phyloP scores from a whole-genome alignment of 2,888 invertebrate genomes.

The Agrilus cyanescens region DNA sequence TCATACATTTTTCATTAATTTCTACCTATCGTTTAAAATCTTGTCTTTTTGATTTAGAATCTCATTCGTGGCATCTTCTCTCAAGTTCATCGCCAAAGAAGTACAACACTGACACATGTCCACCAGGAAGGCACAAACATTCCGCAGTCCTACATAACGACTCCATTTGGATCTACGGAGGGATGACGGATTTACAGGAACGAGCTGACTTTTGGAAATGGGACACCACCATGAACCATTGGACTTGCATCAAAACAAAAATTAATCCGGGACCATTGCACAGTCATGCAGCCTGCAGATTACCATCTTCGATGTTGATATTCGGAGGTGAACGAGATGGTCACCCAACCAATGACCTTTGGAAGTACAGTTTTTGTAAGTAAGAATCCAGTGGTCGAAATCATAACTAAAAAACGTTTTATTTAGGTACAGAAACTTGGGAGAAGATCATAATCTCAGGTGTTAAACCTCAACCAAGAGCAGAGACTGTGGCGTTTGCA shows the following conservation, averaged over 20 bases:
- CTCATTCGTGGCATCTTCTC: slow-evolving; percentile 68
- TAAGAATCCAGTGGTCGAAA: too few relatives aligned
- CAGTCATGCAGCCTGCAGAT: slow-evolving; percentile 67
- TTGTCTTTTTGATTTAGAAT: slow-evolving; percentile 44
- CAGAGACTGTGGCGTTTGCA: slow-evolving; percentile 55
- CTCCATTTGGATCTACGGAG: slow-evolving; percentile 79
- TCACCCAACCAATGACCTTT: slow-evolving; percentile 61
- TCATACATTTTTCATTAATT: too few relatives aligned
- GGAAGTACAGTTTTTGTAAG: slow-evolving; percentile 74
- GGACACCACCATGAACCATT: slow-evolving; percentile 54
- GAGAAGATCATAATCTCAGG: slow-evolving; percentile 53
- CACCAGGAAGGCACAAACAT: slow-evolving; percentile 72
- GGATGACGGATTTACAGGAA: slow-evolving; percentile 73
- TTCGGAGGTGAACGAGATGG: slow-evolving; percentile 70
- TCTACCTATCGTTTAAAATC: background rate
- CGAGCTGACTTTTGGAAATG: slow-evolving; percentile 69
- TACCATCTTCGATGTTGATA: slow-evolving; percentile 65
- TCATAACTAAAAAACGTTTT: too few relatives aligned
- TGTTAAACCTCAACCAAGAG: slow-evolving; percentile 53
- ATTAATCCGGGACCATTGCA: slow-evolving; percentile 58
- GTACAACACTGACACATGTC: slow-evolving; percentile 35
- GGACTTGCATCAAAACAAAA: slow-evolving; percentile 51
- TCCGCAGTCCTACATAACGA: slow-evolving; percentile 67
- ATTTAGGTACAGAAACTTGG: slow-evolving; percentile 61
- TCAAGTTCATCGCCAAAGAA: slow-evolving; percentile 32